Conservation (phyloP, 2,888 invertebrate genomes). For the Eristalis arbustorum region DNA sequence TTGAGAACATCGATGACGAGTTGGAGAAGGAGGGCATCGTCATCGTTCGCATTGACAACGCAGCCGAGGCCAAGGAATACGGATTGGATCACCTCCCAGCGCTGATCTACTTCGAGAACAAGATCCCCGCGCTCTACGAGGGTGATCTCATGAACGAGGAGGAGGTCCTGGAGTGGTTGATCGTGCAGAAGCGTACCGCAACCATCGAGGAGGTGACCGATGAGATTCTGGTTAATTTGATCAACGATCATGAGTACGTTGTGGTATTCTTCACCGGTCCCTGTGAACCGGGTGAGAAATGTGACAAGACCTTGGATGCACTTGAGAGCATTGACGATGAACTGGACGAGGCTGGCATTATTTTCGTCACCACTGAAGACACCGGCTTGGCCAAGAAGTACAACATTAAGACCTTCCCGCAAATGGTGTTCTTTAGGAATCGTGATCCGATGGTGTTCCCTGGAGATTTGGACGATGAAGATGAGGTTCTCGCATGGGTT, state of each 20-base stretch:
- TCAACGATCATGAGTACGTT: conserved; percentile 95
- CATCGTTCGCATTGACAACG: conserved; percentile 93
- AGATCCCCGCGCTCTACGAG: conserved; percentile 94
- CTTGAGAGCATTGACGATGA: conserved; percentile 96
- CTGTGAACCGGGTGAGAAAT: conserved; percentile 93
- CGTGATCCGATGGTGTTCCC: conserved; percentile 92
- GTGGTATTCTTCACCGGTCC: conserved; percentile 96
- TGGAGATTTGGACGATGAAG: conserved; percentile 94
- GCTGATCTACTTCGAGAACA: conserved; percentile 93
- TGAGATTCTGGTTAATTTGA: conserved; percentile 91
- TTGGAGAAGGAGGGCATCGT: conserved; percentile 94
- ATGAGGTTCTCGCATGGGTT: conserved; percentile 94
- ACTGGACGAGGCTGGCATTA: conserved; percentile 94
- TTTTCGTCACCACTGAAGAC: conserved; percentile 96
- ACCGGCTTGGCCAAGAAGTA: conserved; percentile 89
- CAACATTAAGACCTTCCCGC: conserved; percentile 91
- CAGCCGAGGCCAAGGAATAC: conserved; percentile 93
- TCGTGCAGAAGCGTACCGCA: conserved; percentile 92
- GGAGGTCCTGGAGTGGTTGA: conserved; percentile 91
- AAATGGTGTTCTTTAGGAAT: conserved; percentile 94
- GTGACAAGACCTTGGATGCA: conserved; percentile 91
- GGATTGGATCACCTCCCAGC: conserved; percentile 91
- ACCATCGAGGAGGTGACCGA: conserved; percentile 97
- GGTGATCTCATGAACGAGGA: conserved; percentile 95
- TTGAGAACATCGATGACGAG: conserved; percentile 96